Evolutionary conservation across 2,113 vertebrate genomes (phyloP), one percentile per base, ranked within the genome.

Genomic region (Microcebus tavaratra): DNA sequence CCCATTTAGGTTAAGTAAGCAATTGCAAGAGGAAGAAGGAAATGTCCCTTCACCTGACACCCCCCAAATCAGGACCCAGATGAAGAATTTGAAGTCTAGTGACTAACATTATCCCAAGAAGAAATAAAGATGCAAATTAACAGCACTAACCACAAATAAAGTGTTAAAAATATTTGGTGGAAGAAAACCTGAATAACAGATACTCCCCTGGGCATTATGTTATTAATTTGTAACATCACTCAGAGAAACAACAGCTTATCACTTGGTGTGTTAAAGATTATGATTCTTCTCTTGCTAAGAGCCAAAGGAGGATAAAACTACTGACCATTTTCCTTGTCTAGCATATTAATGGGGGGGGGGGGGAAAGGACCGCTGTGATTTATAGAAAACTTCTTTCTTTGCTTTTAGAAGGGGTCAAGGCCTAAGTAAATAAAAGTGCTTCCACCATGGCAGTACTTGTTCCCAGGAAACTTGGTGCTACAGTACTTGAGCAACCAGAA

Each of bases 391-490:
- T 87, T 86, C 73, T 97, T 96, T 98, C 81, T 96, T 97, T 97
- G 89, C 82, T 96, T 98, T 98, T 92, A 98, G 98, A 98, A 98
- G 97, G 98, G 98, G 98, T 98, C 98, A 99, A 98, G 98, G 97
- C 94, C 85, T 94, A 34, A 53, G 29, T 97, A 97, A 97, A 98
- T 12, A 97, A 42, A 96, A 97, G 45, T 65, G 72, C 70, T 79
- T 96, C 94, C 87, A 91, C 0, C 59, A 82, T 8, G 1, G 87
- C 57, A 94, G 11, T n/a, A 91, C 92, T 53, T 90, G 65, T 78
- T 98, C 78, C 70, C 88, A 93, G 7, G 75, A 96, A 98, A 61
- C 73, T 73, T 57, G 67, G 95, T 83, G 61, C 67, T 94, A 68
- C 29, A 90, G 55, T 67, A 97, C 88, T 70, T 76, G 94, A 96